A percentile compares a stretch with the other conserved stretches of the same genome.
Conservation (phyloP, 2,888 invertebrate species). For the Eucera pruinosa region DNA sequence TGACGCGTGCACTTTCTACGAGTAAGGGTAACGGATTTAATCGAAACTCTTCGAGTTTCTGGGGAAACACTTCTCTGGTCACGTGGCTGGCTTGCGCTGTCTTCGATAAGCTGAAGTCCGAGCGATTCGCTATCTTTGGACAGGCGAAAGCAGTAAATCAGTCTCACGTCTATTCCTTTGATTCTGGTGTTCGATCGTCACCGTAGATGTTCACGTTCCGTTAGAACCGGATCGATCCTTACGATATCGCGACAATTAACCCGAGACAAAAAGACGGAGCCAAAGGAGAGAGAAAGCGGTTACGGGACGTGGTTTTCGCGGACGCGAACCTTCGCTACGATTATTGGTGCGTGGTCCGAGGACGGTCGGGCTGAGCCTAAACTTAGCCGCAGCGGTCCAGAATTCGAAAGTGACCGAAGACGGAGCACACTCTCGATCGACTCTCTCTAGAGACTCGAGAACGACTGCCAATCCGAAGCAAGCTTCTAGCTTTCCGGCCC, state of each 20-base stretch:
- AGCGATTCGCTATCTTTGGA: slow-evolving; percentile 85
- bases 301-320: slow-evolving; percentile 17
- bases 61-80: slow-evolving; percentile 87
- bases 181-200: background rate
- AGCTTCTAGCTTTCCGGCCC: slow-evolving; percentile 34
- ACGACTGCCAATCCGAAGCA: slow-evolving; percentile 64
- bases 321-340: slow-evolving; percentile 18
- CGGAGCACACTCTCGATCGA: slow-evolving; percentile 55
- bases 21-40: slow-evolving; percentile 29
- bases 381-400: slow-evolving; percentile 66
- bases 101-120: slow-evolving; percentile 87
- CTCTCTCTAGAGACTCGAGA: slow-evolving; percentile 57
- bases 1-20: slow-evolving; percentile 34
- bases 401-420: slow-evolving; percentile 60
- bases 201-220: background rate
- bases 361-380: slow-evolving; percentile 52
- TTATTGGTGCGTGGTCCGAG: slow-evolving; percentile 19
- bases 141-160: slow-evolving; percentile 32
- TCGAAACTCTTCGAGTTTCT: slow-evolving; percentile 30
- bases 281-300: background rate
- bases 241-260: background rate
- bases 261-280: background rate
- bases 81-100: slow-evolving; percentile 88
- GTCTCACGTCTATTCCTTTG: background rate
- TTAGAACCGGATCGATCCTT: background rate